Conservation (phyloP, 2,113 vertebrate species). For the Polypterus senegalus region DNA sequence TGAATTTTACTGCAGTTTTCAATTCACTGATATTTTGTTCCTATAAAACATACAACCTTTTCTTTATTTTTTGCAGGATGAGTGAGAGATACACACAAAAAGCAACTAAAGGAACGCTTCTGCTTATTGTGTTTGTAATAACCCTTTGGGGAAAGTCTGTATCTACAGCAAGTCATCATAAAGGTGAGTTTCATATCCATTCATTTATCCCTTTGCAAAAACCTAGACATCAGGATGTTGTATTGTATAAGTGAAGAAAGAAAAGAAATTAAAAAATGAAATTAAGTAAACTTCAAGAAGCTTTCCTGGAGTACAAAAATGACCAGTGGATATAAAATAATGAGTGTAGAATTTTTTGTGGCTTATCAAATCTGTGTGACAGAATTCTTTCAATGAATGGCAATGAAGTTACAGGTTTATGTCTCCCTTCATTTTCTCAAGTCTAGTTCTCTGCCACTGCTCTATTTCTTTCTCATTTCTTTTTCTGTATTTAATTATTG, state of each 20-base stretch:
- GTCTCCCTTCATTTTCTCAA: too few relatives aligned
- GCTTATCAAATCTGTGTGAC: too few relatives aligned
- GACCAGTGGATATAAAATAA: too few relatives aligned
- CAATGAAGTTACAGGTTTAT: too few relatives aligned
- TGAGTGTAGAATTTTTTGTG: too few relatives aligned
- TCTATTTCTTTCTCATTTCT: too few relatives aligned
- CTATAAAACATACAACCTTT: conserved; percentile 19
- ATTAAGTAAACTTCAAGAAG: not conserved
- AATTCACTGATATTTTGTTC: too few relatives aligned
- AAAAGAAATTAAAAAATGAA: not conserved
- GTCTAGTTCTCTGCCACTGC: too few relatives aligned
- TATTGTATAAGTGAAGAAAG: not conserved
- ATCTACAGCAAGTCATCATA: conserved; percentile 66
- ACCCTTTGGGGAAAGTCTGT: conserved; percentile 71
- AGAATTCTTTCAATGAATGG: too few relatives aligned
- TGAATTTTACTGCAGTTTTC: too few relatives aligned
- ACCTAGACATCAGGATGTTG: not conserved
- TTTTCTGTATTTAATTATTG: too few relatives aligned
- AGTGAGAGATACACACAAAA: conserved; percentile 73
- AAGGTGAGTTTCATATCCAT: conserved; percentile 55
- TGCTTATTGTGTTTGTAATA: conserved; percentile 79
- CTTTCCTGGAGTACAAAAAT: too few relatives aligned
- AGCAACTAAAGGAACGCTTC: conserved; percentile 74
- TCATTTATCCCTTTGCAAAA: conserved; percentile 13
- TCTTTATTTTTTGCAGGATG: conserved; percentile 64